Conservation (phyloP, 2,888 invertebrate species). For the Erannis defoliaria region DNA sequence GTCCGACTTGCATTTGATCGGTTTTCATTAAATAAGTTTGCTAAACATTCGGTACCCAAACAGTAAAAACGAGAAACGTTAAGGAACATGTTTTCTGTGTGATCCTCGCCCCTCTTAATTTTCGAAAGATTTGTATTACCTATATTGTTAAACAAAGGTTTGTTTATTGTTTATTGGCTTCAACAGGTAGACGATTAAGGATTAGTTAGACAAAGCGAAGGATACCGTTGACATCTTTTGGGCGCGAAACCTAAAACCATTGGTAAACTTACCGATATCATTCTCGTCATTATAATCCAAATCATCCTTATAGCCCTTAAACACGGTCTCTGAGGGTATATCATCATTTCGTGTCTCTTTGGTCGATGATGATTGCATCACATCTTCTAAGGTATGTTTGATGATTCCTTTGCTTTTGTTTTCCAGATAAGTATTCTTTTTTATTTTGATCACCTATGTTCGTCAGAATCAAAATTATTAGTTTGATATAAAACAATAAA, state of each 20-base stretch:
- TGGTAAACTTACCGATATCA: constrained; percentile 87
- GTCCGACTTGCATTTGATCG: too few relatives aligned
- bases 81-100: too few relatives aligned
- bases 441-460: constrained; percentile 85
- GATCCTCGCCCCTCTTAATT: too few relatives aligned
- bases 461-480: background rate
- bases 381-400: constrained; percentile 72
- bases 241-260: background rate
- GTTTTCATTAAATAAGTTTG: too few relatives aligned
- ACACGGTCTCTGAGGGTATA: constrained; percentile 83
- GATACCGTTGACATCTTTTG: background rate
- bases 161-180: too few relatives aligned
- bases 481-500: background rate
- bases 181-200: too few relatives aligned
- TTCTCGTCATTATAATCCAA: constrained; percentile 93
- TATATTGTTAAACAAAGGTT: too few relatives aligned
- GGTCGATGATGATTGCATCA: constrained; percentile 63
- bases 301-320: constrained; percentile 91
- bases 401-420: constrained; percentile 80
- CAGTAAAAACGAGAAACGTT: too few relatives aligned
- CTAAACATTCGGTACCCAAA: too few relatives aligned
- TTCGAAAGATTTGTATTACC: too few relatives aligned
- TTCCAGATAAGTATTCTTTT: constrained; percentile 86
- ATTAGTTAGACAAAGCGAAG: too few relatives aligned
- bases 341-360: constrained; percentile 66